These are phyloP conservation scores for Morelia viridis DNA, from an alignment of 2,797 vertebrate genomes.

Conservation along the genomic window DNA sequence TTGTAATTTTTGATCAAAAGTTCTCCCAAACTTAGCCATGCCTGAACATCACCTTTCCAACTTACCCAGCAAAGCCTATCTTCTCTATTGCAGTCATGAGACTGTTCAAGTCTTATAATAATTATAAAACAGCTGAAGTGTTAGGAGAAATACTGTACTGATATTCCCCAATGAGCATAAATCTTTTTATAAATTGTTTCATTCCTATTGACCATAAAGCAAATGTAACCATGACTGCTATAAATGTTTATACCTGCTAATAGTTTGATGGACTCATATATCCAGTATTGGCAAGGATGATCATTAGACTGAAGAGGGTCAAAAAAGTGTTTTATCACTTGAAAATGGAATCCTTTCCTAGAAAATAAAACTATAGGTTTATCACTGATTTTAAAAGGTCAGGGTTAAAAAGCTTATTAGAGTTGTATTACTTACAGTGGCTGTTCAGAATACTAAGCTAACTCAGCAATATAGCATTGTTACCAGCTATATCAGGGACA, in stretches of 20 bases:
- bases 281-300: slow-evolving; percentile 67
- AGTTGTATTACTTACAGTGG: slow-evolving; percentile 66
- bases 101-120: slow-evolving; percentile 57
- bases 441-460: slow-evolving; percentile 70
- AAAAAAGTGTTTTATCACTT: slow-evolving; percentile 73
- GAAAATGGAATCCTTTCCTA: slow-evolving; percentile 73
- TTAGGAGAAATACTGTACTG: slow-evolving; percentile 68
- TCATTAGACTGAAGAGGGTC: slow-evolving; percentile 71
- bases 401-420: slow-evolving; percentile 75
- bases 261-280: slow-evolving; percentile 71
- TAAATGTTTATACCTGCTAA: slow-evolving; percentile 72
- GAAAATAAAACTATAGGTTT: slow-evolving; percentile 73
- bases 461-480: slow-evolving; percentile 60
- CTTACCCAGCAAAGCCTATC: background rate
- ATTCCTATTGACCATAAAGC: slow-evolving; percentile 77
- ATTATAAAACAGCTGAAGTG: slow-evolving; percentile 58
- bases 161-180: slow-evolving; percentile 69
- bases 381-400: slow-evolving; percentile 75
- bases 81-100: background rate
- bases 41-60: background rate
- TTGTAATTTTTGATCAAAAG: slow-evolving; percentile 1
- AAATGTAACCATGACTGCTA: slow-evolving; percentile 69
- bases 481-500: slow-evolving; percentile 51
- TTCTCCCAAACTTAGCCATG: background rate
- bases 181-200: slow-evolving; percentile 72